Percentiles rank a stretch among this genome's conserved stretches.
Evolutionary conservation across 1,140 invertebrate genomes (phyloP).

Genomic region (Philopotamus ludificatus): DNA sequence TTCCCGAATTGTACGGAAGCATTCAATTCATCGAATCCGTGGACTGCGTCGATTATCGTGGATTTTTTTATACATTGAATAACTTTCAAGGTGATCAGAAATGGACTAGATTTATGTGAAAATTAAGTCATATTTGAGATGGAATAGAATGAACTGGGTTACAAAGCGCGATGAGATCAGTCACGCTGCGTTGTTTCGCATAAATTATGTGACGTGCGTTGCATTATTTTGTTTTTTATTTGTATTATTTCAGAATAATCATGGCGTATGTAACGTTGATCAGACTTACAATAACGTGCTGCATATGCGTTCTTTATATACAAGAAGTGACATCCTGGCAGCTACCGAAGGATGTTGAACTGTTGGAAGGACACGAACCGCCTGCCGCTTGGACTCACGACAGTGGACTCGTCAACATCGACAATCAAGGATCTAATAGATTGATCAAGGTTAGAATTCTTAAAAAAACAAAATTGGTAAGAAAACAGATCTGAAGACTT

Average conservation of each 20-base stretch:
- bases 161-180: too few relatives aligned
- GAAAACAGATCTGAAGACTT: too few relatives aligned
- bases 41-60: too few relatives aligned
- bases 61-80: too few relatives aligned
- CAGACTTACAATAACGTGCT: neutral
- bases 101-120: too few relatives aligned
- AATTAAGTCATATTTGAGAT: too few relatives aligned
- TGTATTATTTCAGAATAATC: neutral
- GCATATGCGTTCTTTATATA: too few relatives aligned
- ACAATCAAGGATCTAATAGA: conserved; percentile 1
- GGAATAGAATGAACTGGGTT: too few relatives aligned
- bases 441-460: conserved; percentile 9
- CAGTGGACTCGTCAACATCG: neutral
- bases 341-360: conserved; percentile 26
- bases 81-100: too few relatives aligned
- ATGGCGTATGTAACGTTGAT: neutral
- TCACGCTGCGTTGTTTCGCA: too few relatives aligned
- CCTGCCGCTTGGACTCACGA: conserved; percentile 15
- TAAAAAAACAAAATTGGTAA: neutral
- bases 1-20: conserved; percentile 1
- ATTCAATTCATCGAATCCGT: neutral
- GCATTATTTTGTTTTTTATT: too few relatives aligned
- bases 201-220: too few relatives aligned
- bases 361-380: conserved; percentile 24
- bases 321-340: neutral